phyloP scores from a whole-genome alignment of 2,113 vertebrate species.

The Pavo muticus region DNA sequence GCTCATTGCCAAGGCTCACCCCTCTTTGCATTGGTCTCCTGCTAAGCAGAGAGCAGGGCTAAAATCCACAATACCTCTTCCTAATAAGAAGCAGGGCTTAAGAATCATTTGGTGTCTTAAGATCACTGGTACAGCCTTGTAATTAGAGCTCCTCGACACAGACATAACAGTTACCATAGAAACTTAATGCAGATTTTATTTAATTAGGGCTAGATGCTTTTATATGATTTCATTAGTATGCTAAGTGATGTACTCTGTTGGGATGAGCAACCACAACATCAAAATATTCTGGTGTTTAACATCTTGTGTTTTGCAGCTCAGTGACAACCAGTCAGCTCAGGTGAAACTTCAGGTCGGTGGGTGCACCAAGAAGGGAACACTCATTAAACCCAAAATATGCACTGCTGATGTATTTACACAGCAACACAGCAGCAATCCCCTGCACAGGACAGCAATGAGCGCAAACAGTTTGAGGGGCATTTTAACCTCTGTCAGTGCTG shows the following conservation, averaged over 20 bases:
- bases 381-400: rapidly evolving
- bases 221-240: neutral
- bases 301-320: neutral
- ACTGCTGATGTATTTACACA: rapidly evolving
- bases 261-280: neutral
- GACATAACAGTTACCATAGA: constrained; percentile 30
- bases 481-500: neutral
- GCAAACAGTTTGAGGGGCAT: rapidly evolving
- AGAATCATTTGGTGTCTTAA: neutral
- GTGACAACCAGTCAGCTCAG: neutral
- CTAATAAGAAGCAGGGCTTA: neutral
- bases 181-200: constrained; percentile 15
- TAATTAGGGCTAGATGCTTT: neutral
- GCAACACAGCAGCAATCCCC: rapidly evolving
- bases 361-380: rapidly evolving
- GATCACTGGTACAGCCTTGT: neutral
- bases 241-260: neutral
- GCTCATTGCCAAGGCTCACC: rapidly evolving
- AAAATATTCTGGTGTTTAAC: neutral
- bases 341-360: rapidly evolving
- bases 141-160: neutral
- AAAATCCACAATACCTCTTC: neutral
- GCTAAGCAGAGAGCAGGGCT: neutral
- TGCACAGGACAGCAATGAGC: rapidly evolving
- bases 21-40: neutral